phyloP scores from a whole-genome alignment of 2,888 invertebrate genomes.

The Heliconius erato region DNA sequence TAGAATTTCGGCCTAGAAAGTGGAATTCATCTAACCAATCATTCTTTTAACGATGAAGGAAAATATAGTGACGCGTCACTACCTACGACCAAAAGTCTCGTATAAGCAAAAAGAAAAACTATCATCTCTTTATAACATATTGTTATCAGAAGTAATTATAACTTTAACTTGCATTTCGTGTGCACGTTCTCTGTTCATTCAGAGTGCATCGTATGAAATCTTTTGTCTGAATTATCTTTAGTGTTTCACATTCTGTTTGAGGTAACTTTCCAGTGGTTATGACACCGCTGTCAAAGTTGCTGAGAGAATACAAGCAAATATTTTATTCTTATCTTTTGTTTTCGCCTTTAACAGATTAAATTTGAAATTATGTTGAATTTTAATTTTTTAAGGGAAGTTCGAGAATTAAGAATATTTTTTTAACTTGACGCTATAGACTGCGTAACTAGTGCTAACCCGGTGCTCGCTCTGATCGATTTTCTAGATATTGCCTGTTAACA shows the following conservation, averaged over 20 bases:
- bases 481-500: too few relatives aligned
- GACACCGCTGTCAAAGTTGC: slow-evolving; percentile 20
- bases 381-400: too few relatives aligned
- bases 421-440: background rate
- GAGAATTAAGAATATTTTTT: background rate
- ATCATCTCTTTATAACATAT: background rate
- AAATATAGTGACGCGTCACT: background rate
- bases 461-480: too few relatives aligned
- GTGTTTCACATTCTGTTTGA: background rate
- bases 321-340: background rate
- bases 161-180: background rate
- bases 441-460: too few relatives aligned
- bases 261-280: background rate
- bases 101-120: background rate
- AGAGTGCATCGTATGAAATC: background rate
- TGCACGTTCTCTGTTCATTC: background rate
- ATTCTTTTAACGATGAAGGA: too few relatives aligned
- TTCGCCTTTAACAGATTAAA: background rate
- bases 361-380: background rate
- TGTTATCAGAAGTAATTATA: background rate
- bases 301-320: background rate
- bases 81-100: too few relatives aligned
- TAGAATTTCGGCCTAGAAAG: too few relatives aligned
- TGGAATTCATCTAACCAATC: too few relatives aligned
- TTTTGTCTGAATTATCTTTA: slow-evolving; percentile 25